Evolutionary conservation across 2,888 invertebrate genomes (phyloP).

Genomic region (Didymodactylos carnosus): DNA sequence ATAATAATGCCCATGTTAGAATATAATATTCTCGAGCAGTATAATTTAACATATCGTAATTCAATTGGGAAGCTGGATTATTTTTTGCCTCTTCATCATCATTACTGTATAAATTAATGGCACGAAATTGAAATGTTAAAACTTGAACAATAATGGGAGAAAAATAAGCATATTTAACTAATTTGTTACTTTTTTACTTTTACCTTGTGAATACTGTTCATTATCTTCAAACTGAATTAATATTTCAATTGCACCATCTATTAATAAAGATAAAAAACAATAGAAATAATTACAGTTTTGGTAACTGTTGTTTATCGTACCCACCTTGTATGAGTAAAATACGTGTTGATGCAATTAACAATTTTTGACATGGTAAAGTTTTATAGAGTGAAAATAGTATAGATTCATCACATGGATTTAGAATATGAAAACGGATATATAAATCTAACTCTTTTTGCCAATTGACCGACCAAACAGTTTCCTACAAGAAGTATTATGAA

Average conservation of each 20-base stretch:
- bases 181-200: too few relatives aligned
- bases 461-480: not conserved
- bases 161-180: too few relatives aligned
- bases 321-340: not conserved
- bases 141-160: not conserved
- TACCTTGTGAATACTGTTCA: not conserved
- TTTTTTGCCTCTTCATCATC: not conserved
- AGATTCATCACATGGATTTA: not conserved
- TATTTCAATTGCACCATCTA: not conserved
- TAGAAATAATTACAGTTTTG: too few relatives aligned
- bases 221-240: not conserved
- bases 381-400: not conserved
- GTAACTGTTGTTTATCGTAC: too few relatives aligned
- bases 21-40: not conserved
- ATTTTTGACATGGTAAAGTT: not conserved
- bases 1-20: not conserved
- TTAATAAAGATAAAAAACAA: too few relatives aligned
- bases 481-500: too few relatives aligned
- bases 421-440: not conserved
- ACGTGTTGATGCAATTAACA: not conserved
- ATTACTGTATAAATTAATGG: not conserved
- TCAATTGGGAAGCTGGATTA: not conserved
- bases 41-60: not conserved
- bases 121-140: too few relatives aligned
- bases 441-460: not conserved